Evolutionary conservation across 1,140 invertebrate genomes (phyloP), one percentile per base, ranked within the genome.

Genomic region (Apis florea): DNA sequence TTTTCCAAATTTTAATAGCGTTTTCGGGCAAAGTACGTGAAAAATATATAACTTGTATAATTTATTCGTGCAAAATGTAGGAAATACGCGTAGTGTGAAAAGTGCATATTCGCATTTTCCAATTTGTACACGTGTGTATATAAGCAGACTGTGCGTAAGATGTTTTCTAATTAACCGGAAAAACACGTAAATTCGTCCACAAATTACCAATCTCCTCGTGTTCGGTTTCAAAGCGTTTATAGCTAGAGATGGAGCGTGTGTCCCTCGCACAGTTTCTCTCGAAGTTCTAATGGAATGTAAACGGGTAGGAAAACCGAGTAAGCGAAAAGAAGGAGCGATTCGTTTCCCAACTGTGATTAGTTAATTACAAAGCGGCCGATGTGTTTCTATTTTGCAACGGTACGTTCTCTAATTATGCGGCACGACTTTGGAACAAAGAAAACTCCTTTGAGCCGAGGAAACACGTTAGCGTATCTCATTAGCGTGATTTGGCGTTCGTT

Each of bases 381-480:
- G 19, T 72, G 53, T 70, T 73, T 67, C 83, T 71, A 69, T 79
- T 72, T 82, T 63, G 78, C 56, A 84, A 85, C 54, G 47, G 47
- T 83, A 49, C 61, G 59, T 81, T 81, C 83, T 85, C 84, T 66
- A 71, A 82, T 85, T 85, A 85, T n/a, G 54, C 59, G 66, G 24
- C 53, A 21, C 26, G 64, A 40, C 54, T 66, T 51, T 21, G 17
- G 49, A 47, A 74, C 78, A 80, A 80, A 66, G 70, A 19, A 49
- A 66, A n/a, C 66, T 66, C 47, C 54, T 40, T 21, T 58, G 66
- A 66, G 19, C n/a, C 61, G 58, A 56, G 78, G 51, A 51, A 26
- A 64, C 63, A 21, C 75, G 59, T 31, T 56, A 64, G 51, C 15
- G 49, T 70, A n/a, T 26, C 58, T 10, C 59, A 79, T 79, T 72